Evolutionary conservation across 2,113 vertebrate genomes (phyloP), one percentile per base, ranked within the genome.

Genomic region (Calidris pugnax): DNA sequence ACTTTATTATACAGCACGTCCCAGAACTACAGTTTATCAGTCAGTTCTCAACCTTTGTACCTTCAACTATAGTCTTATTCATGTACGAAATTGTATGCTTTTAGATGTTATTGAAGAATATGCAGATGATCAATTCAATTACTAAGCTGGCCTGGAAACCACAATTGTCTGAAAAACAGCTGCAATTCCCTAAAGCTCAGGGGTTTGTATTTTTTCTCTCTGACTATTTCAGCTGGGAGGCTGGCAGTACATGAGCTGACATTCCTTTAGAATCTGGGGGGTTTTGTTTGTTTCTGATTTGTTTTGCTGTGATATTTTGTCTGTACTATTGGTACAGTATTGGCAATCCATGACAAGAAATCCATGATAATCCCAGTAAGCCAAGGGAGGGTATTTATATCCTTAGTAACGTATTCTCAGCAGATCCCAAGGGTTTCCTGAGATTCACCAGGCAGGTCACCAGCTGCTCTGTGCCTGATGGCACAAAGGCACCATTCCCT

Each of bases 201-300:
- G 50, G 27, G 45, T 60, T 89, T 96, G 56, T 77, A n/a, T 93
- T 96, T 93, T 92, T 90, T 47, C 47, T 87, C 91, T 84, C 60
- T 87, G 60, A 79, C 59, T 78, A 76, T 82, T 93, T 93, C 69
- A 69, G 0, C 84, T 73, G 41, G 48, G 69, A 90, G 77, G 30
- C 57, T 93, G 57, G 39, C 69, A 57, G 43, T 56, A n/a, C 24
- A n/a, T 22, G 62, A 77, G 30, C 57, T 86, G 57, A 81, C n/a
- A 68, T 83, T 51, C 45, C 74, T 94, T 94, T 45, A 73, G 53
- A 81, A 71, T 62, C 19, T 83, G 14, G 32, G 35, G 6, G 10
- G 11, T 23, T 57, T 89, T 72, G 11, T 14, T 93, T 74, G 30
- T 78, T 89, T 89, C 26, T 75, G 9, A 20, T 82, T 78, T 84